Evolutionary conservation across 2,797 vertebrate genomes (phyloP).

Genomic region (Sebastes cheni): DNA sequence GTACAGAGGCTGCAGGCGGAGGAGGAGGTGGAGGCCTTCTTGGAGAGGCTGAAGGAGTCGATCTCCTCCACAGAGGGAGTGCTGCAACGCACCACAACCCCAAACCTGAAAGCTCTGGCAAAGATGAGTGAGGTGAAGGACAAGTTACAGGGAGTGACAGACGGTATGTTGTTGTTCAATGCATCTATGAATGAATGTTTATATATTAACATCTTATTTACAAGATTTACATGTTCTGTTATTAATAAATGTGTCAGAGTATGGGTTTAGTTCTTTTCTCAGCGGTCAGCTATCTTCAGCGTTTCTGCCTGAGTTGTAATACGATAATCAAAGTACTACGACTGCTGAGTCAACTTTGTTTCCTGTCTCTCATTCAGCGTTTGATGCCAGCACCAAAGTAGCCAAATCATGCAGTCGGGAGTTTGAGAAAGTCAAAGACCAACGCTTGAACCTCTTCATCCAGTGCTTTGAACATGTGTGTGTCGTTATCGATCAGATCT

Average conservation of each 20-base stretch:
- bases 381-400: constrained; percentile 86
- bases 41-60: constrained; percentile 77
- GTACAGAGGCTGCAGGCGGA: constrained; percentile 79
- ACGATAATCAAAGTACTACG: background rate
- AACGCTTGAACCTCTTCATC: constrained; percentile 86
- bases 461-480: constrained; percentile 92
- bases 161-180: constrained; percentile 77
- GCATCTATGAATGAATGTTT: background rate
- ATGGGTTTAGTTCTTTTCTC: background rate
- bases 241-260: background rate
- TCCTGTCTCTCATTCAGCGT: constrained; percentile 77
- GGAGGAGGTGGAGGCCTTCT: constrained; percentile 77
- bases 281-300: background rate
- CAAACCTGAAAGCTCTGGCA: constrained; percentile 90
- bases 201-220: background rate
- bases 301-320: background rate
- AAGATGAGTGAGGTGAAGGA: constrained; percentile 84
- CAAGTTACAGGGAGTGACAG: constrained; percentile 84
- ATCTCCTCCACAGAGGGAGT: constrained; percentile 75
- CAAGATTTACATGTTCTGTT: background rate
- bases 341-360: background rate
- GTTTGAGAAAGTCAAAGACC: constrained; percentile 90
- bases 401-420: constrained; percentile 84
- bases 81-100: constrained; percentile 83
- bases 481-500: constrained; percentile 90